phyloP scores from a whole-genome alignment of 1,140 invertebrate genomes.

The Atopsyche davidsoni region DNA sequence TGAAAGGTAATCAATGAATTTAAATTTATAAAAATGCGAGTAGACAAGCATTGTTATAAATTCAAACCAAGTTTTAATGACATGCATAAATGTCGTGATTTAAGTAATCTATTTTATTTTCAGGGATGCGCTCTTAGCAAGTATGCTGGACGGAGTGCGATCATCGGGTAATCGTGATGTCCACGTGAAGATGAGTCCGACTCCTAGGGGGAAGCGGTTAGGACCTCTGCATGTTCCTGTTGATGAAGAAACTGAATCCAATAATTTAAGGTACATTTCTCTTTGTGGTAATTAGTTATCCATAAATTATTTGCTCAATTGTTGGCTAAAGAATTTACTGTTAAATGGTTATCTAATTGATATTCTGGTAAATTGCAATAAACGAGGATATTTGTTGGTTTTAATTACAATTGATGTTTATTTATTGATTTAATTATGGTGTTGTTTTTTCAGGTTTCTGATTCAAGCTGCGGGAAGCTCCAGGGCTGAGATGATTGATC shows the following conservation, averaged over 20 bases:
- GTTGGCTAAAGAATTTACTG: no score
- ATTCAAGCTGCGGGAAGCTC: slow-evolving; percentile 43
- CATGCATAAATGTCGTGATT: neutral
- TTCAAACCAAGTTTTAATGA: neutral
- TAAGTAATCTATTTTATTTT: slow-evolving; percentile 22
- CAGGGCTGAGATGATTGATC: slow-evolving; percentile 69
- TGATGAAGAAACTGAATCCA: slow-evolving; percentile 92
- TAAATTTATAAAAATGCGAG: neutral
- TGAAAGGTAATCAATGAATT: slow-evolving; percentile 56
- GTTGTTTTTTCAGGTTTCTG: slow-evolving; percentile 37
- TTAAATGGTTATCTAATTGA: no score
- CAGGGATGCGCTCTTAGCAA: slow-evolving; percentile 91
- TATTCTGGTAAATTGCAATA: no score
- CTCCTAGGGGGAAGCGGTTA: slow-evolving; percentile 77
- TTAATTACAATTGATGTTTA: no score
- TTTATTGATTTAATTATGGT: no score
- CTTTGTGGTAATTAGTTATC: neutral
- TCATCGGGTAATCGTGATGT: slow-evolving; percentile 96
- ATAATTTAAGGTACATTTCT: slow-evolving; percentile 47
- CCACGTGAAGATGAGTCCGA: slow-evolving; percentile 84
- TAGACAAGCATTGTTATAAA: no score
- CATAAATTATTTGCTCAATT: neutral
- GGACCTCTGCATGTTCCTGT: slow-evolving; percentile 82
- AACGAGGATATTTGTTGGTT: no score
- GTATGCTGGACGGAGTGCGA: slow-evolving; percentile 90